A percentile compares a stretch with the other conserved stretches of the same genome.
phyloP scores from a whole-genome alignment of 2,888 invertebrate genomes.

The Nomada fabriciana region DNA sequence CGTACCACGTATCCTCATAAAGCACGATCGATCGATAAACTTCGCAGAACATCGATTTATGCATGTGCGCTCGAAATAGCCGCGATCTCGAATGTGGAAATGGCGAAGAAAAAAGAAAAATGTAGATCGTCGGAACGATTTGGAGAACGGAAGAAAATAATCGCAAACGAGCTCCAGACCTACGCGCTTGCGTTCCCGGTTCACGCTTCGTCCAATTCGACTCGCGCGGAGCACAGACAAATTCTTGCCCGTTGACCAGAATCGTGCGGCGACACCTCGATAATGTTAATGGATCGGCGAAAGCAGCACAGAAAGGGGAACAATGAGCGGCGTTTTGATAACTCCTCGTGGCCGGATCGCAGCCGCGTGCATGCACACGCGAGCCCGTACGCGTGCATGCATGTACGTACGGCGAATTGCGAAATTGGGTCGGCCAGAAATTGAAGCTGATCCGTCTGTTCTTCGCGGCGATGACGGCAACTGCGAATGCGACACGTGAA shows the following conservation, averaged over 20 bases:
- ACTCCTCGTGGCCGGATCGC: constrained; percentile 33
- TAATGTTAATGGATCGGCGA: constrained; percentile 32
- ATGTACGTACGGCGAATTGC: constrained; percentile 71
- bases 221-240: too few relatives aligned
- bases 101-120: too few relatives aligned
- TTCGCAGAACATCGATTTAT: too few relatives aligned
- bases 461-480: constrained; percentile 54
- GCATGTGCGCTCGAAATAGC: too few relatives aligned
- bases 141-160: too few relatives aligned
- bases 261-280: neutral
- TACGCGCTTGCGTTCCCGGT: too few relatives aligned
- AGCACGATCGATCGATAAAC: too few relatives aligned
- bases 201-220: too few relatives aligned
- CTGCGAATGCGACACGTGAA: constrained; percentile 58
- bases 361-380: constrained; percentile 14
- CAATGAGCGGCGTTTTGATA: constrained; percentile 34
- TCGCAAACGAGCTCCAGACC: too few relatives aligned
- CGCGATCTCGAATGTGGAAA: too few relatives aligned
- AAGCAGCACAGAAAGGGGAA: constrained; percentile 23
- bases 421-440: constrained; percentile 83
- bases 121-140: too few relatives aligned
- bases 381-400: constrained; percentile 25
- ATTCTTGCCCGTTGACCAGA: too few relatives aligned
- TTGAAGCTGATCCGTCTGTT: constrained; percentile 72
- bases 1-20: neutral